Conservation (phyloP, 2,113 vertebrate genomes). For the Mobula hypostoma region DNA sequence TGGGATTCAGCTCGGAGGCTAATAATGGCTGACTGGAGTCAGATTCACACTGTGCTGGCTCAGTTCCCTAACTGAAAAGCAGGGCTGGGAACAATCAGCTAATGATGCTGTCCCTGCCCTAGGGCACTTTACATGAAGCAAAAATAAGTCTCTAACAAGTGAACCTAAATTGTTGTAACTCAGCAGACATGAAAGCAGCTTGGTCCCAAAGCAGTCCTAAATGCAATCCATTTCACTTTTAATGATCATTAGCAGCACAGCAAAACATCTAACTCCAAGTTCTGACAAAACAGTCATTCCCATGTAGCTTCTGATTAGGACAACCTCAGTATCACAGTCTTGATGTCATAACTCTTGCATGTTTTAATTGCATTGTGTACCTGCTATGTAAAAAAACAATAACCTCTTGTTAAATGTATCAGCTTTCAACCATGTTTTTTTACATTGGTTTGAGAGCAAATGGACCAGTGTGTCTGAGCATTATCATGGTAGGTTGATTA, state of each 20-base stretch:
- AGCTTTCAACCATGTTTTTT: not conserved
- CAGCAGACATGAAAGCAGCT: constrained; percentile 19
- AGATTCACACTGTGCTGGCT: not conserved
- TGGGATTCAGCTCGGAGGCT: not conserved
- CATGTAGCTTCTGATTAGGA: not conserved
- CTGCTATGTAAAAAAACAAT: not conserved
- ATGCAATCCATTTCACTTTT: constrained; percentile 28
- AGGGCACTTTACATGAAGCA: constrained; percentile 14
- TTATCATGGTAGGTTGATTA: not conserved
- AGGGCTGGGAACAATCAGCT: not conserved
- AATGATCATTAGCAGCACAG: constrained; percentile 21
- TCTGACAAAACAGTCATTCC: not conserved
- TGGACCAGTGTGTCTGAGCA: not conserved
- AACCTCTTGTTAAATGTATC: not conserved
- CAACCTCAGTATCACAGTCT: not conserved
- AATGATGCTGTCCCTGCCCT: constrained; percentile 17
- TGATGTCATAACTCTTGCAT: not conserved
- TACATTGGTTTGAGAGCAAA: not conserved
- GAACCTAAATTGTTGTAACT: constrained; percentile 31
- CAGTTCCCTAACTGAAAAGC: not conserved
- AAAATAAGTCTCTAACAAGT: constrained; percentile 28
- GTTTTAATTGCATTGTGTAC: constrained; percentile 8
- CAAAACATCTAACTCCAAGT: not conserved
- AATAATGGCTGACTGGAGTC: constrained; percentile 13
- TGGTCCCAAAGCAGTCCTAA: constrained; percentile 7